These are phyloP conservation scores for Tethya wilhelma DNA, from an alignment of 37 sponge, comb jelly and placozoan species.

Conservation along the genomic window DNA sequence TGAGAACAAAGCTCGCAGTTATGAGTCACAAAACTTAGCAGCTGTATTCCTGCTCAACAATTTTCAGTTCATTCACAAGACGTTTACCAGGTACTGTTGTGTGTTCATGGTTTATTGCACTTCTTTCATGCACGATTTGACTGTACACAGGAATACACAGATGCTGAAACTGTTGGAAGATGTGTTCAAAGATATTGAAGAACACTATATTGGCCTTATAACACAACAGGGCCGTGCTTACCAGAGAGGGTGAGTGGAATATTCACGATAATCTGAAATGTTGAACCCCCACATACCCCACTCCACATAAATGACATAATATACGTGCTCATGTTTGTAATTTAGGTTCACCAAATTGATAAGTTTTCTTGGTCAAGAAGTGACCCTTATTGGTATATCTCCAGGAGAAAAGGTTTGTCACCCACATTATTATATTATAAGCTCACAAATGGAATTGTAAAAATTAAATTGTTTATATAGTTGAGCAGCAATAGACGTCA, in stretches of 20 bases:
- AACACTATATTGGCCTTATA: conserved; percentile 62
- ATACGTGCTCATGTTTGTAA: background rate
- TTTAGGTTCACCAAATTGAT: conserved; percentile 55
- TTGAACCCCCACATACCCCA: too few species aligned
- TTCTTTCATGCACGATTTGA: background rate
- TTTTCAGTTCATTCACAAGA: conserved; percentile 82
- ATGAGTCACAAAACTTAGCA: conserved; percentile 72
- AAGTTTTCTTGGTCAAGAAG: conserved; percentile 30
- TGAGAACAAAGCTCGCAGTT: conserved; percentile 80
- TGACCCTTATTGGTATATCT: background rate
- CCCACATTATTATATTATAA: background rate
- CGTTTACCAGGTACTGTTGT: conserved; percentile 66
- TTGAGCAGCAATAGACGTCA: conserved; percentile 66
- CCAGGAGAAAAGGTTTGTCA: conserved; percentile 29
- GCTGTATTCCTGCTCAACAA: conserved; percentile 91
- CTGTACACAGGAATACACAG: conserved; percentile 42
- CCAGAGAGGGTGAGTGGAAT: conserved; percentile 67
- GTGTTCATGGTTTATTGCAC: background rate
- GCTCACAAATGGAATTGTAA: background rate
- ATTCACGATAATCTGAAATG: background rate
- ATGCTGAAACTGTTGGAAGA: conserved; percentile 79
- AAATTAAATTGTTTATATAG: conserved; percentile 13
- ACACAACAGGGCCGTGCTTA: conserved; percentile 59
- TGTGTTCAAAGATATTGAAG: conserved; percentile 66
- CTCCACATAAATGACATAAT: background rate